A percentile compares a stretch with the other conserved stretches of the same genome.
These are phyloP conservation scores for Pitangus sulphuratus DNA, from an alignment of 2,797 vertebrate species.

Conservation along the genomic window DNA sequence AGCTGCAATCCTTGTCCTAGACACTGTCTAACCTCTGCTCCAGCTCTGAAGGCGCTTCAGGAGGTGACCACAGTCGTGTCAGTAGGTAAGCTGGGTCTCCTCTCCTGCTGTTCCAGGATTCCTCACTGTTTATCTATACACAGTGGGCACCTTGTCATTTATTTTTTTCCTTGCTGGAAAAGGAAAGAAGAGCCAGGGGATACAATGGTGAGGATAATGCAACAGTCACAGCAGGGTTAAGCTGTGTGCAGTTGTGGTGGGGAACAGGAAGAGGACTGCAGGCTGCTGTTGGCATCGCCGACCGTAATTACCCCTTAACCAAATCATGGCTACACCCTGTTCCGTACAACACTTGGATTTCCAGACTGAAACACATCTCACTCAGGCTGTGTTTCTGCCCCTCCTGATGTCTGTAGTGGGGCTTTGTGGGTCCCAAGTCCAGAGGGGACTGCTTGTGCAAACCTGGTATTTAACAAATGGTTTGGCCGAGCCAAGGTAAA, in stretches of 20 bases:
- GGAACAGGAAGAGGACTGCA: conserved; percentile 32
- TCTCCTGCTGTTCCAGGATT: neutral
- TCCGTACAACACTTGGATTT: neutral
- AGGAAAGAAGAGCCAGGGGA: neutral
- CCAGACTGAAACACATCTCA: neutral
- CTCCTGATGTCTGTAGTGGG: neutral
- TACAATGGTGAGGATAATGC: neutral
- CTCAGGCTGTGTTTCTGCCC: neutral
- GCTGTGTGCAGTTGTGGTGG: neutral
- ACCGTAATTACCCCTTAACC: conserved; percentile 54
- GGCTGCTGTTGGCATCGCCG: conserved; percentile 22
- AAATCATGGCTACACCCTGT: conserved; percentile 48
- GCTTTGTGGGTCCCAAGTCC: neutral
- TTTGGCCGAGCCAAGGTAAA: conserved; percentile 51
- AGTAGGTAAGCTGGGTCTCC: neutral
- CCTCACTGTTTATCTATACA: neutral
- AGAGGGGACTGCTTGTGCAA: neutral
- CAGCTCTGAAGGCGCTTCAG: neutral
- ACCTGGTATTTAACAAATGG: conserved; percentile 47
- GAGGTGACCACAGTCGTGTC: neutral
- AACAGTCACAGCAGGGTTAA: neutral
- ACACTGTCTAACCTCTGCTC: neutral
- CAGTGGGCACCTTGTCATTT: neutral
- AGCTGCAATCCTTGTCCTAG: conserved; percentile 24
- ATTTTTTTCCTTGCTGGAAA: neutral